Evolutionary conservation across 2,113 vertebrate genomes (phyloP).

Genomic region (Pao palembangensis): DNA sequence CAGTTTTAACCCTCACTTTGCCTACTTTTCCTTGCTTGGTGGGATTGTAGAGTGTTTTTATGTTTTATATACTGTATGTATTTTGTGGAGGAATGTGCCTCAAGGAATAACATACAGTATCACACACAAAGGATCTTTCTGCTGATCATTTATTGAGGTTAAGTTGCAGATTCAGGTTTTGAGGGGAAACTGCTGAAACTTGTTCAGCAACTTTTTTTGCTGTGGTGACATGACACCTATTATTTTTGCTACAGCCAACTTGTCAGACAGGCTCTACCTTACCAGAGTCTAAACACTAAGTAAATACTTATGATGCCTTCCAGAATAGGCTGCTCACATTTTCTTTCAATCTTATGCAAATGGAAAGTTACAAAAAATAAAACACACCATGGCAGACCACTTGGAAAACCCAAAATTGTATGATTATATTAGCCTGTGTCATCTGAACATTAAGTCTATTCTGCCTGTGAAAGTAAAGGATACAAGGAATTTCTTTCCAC

Average conservation of each 20-base stretch:
- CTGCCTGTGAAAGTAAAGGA: neutral
- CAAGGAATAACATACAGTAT: constrained; percentile 23
- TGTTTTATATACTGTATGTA: too few species aligned
- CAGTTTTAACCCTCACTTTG: neutral
- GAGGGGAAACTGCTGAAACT: constrained; percentile 8
- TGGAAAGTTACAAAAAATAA: neutral
- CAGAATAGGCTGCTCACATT: neutral
- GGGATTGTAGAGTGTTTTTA: constrained; percentile 49
- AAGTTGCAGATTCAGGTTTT: neutral
- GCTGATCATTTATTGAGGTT: neutral
- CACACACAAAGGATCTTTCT: neutral
- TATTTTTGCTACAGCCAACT: constrained; percentile 13
- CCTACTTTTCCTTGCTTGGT: constrained; percentile 12
- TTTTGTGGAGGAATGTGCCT: constrained; percentile 49
- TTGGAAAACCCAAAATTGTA: neutral
- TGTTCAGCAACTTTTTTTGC: constrained; percentile 18
- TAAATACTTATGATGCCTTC: constrained; percentile 7
- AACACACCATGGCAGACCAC: neutral
- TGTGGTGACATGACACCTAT: neutral
- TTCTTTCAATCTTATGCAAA: neutral
- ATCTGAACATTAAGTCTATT: neutral
- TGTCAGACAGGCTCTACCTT: constrained; percentile 27
- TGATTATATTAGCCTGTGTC: neutral
- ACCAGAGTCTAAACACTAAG: constrained; percentile 7
- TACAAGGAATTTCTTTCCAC: constrained; percentile 10